Evolutionary conservation across 2,888 invertebrate species (phyloP), one percentile per base, ranked within the genome.

Genomic region (Agriopis leucophaearia): DNA sequence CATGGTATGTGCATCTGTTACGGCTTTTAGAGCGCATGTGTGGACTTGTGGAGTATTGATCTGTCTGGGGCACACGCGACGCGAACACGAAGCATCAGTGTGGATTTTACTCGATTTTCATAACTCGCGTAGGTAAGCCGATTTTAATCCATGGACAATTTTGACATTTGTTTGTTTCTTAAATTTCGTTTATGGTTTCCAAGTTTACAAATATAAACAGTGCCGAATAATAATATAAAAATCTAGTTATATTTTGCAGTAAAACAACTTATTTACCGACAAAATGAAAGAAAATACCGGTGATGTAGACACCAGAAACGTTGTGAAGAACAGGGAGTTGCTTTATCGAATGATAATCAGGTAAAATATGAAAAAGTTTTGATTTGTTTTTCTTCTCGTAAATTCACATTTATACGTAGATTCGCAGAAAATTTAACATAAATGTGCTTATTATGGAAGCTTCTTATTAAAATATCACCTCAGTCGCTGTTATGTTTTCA

Each of bases 281-380:
- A 69, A 84, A 79, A 94, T 93, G 94, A 93, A 90, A 75, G 93
- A 93, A 81, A 85, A 78, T 42, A 82, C 74, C n/a, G 81, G 81
- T 38, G 91, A 92, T n/a, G 78, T 96, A 8, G 96, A 97, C 82
- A 94, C 96, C 0, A 96, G 95, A 83, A 97, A 97, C 87, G 95
- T 97, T 60, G 96, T 98, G 7, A 98, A 98, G 90, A 97, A 97
- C 85, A 95, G 98, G 66, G 99, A 99, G 84, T 93, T 97, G 73
- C 94, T 99, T 54, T 99, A 99, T 84, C 96, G 98, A 66, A 95
- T 99, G 80, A 98, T 99, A 75, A 98, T 99, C 80, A 98, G 99
- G 99, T 88, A 83, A 76, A 69, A 50, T n/a, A 38, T 1, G 9
- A 1, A 3, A 13, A 45, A 15, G 9, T 36, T 15, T 12, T 48